A percentile compares a stretch with the other conserved stretches of the same genome.
These are phyloP conservation scores for Colostygia pectinataria DNA, from an alignment of 2,888 invertebrate genomes.

Conservation along the genomic window DNA sequence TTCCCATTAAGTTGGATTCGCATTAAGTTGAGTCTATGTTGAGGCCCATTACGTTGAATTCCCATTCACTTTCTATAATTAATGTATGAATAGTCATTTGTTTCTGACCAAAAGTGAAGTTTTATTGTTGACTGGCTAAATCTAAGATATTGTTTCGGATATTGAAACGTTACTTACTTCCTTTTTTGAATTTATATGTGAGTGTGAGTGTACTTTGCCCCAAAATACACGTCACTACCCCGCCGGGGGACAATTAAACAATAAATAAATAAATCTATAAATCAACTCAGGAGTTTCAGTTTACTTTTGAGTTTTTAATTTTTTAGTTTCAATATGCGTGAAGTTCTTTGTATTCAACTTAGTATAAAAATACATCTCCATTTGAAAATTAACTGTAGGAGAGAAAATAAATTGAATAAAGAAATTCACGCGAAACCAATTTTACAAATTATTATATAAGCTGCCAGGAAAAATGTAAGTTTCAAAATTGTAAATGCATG, in stretches of 20 bases:
- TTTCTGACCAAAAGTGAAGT: not conserved
- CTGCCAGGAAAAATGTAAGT: constrained; percentile 70
- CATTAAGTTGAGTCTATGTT: too few species aligned
- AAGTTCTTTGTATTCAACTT: not conserved
- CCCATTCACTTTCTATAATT: too few species aligned
- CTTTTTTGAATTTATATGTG: constrained; percentile 76
- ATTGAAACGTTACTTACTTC: constrained; percentile 68
- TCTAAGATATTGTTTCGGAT: constrained; percentile 60
- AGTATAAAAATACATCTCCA: too few species aligned
- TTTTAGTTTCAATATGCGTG: constrained; percentile 6
- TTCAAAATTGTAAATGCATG: constrained; percentile 31
- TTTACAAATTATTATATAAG: constrained; percentile 34
- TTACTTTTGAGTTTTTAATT: constrained; percentile 27
- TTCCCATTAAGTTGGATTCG: too few species aligned
- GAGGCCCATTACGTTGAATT: too few species aligned
- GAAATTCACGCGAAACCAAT: constrained; percentile 18
- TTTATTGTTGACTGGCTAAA: constrained; percentile 5
- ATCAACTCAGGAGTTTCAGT: constrained; percentile 32
- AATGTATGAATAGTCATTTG: not conserved
- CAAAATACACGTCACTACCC: constrained; percentile 66
- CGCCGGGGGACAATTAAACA: constrained; percentile 71
- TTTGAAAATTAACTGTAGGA: too few species aligned
- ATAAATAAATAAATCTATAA: constrained; percentile 68
- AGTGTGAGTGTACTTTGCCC: constrained; percentile 67
- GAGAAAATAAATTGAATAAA: not conserved